Base-by-base conservation (phyloP, 2,113 vertebrate species). In the Galeopterus variegatus region DNA sequence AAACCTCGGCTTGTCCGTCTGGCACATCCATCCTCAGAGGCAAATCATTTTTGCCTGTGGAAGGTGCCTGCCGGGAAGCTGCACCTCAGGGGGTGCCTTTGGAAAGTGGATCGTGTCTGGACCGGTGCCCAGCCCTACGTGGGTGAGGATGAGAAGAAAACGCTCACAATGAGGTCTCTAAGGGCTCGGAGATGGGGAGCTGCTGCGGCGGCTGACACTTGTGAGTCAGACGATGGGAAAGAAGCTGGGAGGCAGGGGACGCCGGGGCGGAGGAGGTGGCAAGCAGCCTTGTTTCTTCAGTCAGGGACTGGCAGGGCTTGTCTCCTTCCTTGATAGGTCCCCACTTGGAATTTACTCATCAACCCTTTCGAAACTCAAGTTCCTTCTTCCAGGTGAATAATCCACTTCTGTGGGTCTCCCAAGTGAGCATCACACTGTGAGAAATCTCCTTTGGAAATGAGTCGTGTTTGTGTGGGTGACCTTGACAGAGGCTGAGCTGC, bases 61-160 rank as follows among this genome's bases (percentile, higher is more conserved):
- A 96, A 97, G 90, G 79, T 72, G 85, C 45, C 77, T 96, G 96
- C 93, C 97, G 97, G 98, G 96, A 98, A 96, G 94, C 73, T 45
- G 91, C 95, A 36, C 92, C 45, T 95, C 95, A 75, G 95, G 95
- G 97, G 97, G 88, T 0, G 65, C 88, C 81, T 97, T 97, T 97
- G 95, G 93, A 95, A 90, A 95, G 84, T 64, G 70, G 89, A 87
- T 90, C 62, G 2, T 86, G 90, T 93, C 89, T 98, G 97, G 97
- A 95, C 41, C 5, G 2, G 15, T 86, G 97, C 96, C 97, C 94
- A 54, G 1, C 50, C 60, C 87, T 67, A 56, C 87, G 91, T 62
- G 86, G 95, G 92, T 4, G 31, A 85, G 41, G 88, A 93, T 69
- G 92, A 92, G 95, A 97, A 96, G 95, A 96, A 96, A 97, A 56